These are phyloP conservation scores for Cenopis cana DNA, from an alignment of 2,888 invertebrate genomes.

Conservation along the genomic window DNA sequence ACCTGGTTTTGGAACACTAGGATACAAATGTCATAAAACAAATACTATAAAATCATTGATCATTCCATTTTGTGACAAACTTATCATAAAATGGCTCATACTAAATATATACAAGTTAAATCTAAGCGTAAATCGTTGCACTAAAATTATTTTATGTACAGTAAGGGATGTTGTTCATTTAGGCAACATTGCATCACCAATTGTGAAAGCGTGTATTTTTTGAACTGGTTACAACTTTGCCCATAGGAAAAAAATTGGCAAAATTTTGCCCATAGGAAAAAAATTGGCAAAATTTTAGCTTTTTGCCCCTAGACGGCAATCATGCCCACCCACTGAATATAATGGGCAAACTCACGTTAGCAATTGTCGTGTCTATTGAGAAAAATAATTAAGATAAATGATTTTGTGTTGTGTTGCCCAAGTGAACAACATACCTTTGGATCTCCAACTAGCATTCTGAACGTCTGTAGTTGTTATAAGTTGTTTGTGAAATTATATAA, in stretches of 20 bases:
- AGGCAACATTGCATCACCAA: background rate
- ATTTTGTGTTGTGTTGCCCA: background rate
- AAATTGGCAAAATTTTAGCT: no score
- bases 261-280: no score
- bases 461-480: conserved; percentile 5
- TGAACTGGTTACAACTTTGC: no score
- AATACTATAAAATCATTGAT: conserved; percentile 19
- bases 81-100: conserved; percentile 30
- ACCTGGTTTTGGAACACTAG: background rate
- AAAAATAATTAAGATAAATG: background rate
- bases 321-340: no score
- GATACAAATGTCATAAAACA: conserved; percentile 2
- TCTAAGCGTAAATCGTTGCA: conserved; percentile 9
- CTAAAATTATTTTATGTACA: conserved; percentile 30
- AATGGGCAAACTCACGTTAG: background rate
- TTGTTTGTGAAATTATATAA: conserved; percentile 6
- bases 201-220: no score
- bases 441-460: conserved; percentile 13
- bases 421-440: background rate
- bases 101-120: conserved; percentile 23
- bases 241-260: no score
- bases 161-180: background rate
- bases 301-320: no score
- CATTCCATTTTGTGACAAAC: conserved; percentile 13
- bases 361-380: background rate